Base-by-base conservation (phyloP, 2,888 invertebrate species). In the Stenodera caucasica region DNA sequence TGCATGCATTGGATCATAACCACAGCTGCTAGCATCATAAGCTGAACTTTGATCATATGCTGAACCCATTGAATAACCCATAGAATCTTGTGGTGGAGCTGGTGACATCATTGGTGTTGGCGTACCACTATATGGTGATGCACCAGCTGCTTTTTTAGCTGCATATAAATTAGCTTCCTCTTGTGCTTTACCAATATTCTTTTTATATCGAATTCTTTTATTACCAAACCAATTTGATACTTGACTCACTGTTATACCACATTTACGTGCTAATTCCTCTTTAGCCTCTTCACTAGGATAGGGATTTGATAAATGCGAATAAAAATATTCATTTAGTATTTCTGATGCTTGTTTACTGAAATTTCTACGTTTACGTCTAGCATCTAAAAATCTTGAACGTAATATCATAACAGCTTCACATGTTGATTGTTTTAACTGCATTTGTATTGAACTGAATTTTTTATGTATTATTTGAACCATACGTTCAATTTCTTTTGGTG, bases 201-300 rank as follows among this genome's bases (percentile, higher is more conserved):
- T 99, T 91, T 99, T 99, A 85, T 98, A 99, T 61, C 98, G 91
- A 84, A 99, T 99, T 78, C 98, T 90, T 83, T 98, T 98, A 85
- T 98, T 98, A 73, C 98, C 98, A 81, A 98, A 98, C 98, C 98
- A 98, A 87, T 98, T 98, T 72, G 97, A 98, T 67, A 98, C 96
- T 92, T 94, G 86, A 57, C 75, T 76, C 63, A 97, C 96, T 63
- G 99, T 98, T 80, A 99, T 99, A 80, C 97, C 96, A 83, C 99
- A 99, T 83, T 98, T 98, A 81, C 98, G 88, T 58, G 99, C 99
- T 81, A 99, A 86, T 81, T 99, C 99, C 84, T 99, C 99, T 83
- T 99, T 99, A 69, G 98, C 98, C 84, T 99, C 99, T 84, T 99
- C 99, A 78, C 96, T 96, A 68, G 99, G 99, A 85, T 99, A 99